Conservation (phyloP, 2,888 invertebrate species). For the Cantharis flavilabris region DNA sequence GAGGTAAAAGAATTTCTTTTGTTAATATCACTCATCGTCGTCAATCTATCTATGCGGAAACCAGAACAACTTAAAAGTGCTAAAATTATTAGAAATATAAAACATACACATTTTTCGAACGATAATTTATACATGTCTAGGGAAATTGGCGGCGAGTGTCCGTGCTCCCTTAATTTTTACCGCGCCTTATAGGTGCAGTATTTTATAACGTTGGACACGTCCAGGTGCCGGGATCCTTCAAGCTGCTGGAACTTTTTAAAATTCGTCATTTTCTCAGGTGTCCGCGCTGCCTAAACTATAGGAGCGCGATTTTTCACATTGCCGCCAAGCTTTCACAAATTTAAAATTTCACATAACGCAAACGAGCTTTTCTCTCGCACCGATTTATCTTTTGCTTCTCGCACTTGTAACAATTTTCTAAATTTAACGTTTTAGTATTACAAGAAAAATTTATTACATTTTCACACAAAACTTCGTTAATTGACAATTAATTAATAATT, state of each 20-base stretch:
- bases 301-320: constrained; percentile 34
- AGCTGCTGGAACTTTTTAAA: constrained; percentile 42
- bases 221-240: constrained; percentile 46
- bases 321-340: constrained; percentile 31
- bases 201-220: constrained; percentile 44
- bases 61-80: constrained; percentile 55
- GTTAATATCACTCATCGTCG: constrained; percentile 50
- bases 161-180: constrained; percentile 38
- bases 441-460: not conserved
- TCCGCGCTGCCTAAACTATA: constrained; percentile 37
- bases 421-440: not conserved
- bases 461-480: not conserved
- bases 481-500: constrained; percentile 2
- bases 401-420: not conserved
- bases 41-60: constrained; percentile 55
- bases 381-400: not conserved
- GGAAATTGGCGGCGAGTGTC: constrained; percentile 37
- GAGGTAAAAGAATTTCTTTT: constrained; percentile 45
- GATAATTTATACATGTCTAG: constrained; percentile 55
- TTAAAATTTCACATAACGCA: constrained; percentile 21
- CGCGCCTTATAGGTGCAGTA: constrained; percentile 46
- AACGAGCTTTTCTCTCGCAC: not conserved
- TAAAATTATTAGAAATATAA: constrained; percentile 55
- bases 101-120: constrained; percentile 57
- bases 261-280: constrained; percentile 49